Percentiles rank a stretch among this genome's conserved stretches.
These are phyloP conservation scores for Cladopsammia gracilis DNA, from an alignment of 64 coral and sea anemone species.

Conservation along the genomic window DNA sequence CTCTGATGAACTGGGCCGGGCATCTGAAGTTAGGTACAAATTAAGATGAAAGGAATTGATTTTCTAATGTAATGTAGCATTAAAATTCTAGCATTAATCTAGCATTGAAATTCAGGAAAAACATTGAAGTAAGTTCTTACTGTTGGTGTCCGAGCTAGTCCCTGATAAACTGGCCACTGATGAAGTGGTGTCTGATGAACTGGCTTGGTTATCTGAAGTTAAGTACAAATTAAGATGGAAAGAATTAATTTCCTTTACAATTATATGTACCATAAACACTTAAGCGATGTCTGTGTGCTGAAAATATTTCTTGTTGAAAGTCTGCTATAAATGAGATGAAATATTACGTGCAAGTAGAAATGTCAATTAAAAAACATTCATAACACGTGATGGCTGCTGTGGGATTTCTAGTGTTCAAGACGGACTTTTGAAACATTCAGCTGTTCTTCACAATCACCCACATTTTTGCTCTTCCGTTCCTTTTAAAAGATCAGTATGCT, in stretches of 20 bases:
- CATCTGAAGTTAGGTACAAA: conserved; percentile 8
- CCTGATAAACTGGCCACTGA: conserved; percentile 17
- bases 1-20: conserved; percentile 4
- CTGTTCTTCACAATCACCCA: too few relatives aligned
- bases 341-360: too few relatives aligned
- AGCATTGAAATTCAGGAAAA: conserved; percentile 1
- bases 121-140: conserved; percentile 22
- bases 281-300: too few relatives aligned
- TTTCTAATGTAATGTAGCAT: conserved; percentile 9
- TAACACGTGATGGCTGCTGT: too few relatives aligned
- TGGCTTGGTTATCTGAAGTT: conserved; percentile 6
- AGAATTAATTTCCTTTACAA: conserved; percentile 16
- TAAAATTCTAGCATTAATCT: conserved; percentile 7
- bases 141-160: conserved; percentile 14
- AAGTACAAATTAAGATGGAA: conserved; percentile 24
- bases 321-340: too few relatives aligned
- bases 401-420: too few relatives aligned
- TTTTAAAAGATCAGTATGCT: too few relatives aligned
- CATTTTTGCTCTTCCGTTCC: too few relatives aligned
- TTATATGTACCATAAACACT: conserved; percentile 13
- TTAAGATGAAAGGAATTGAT: conserved; percentile 8
- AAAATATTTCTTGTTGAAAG: too few relatives aligned
- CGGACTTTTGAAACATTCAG: too few relatives aligned
- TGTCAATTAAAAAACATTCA: too few relatives aligned
- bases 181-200: conserved; percentile 21